Conservation (phyloP, 2,888 invertebrate genomes). For the Polyommatus iphigenia region DNA sequence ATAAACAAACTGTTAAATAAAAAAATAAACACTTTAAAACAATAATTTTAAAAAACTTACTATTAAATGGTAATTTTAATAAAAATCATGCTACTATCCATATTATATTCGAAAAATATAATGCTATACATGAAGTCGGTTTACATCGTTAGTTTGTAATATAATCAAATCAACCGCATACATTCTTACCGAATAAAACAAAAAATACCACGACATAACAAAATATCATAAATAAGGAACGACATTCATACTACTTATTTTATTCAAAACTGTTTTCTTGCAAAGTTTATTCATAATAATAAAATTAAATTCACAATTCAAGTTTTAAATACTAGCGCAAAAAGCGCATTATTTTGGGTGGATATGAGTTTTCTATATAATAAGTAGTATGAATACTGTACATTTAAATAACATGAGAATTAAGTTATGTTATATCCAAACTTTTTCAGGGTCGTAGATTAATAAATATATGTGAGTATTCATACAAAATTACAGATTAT, state of each 20-base stretch:
- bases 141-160: slow-evolving; percentile 50
- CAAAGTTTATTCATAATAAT: not conserved
- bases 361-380: not conserved
- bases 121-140: slow-evolving; percentile 71
- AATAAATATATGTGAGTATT: not conserved
- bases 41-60: too few relatives aligned
- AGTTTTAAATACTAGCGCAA: not conserved
- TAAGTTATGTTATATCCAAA: not conserved
- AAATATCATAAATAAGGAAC: slow-evolving; percentile 23
- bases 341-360: too few relatives aligned
- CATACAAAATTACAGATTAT: not conserved
- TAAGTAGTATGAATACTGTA: not conserved
- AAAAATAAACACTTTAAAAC: too few relatives aligned
- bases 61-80: slow-evolving; percentile 5
- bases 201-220: slow-evolving; percentile 27
- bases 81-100: slow-evolving; percentile 48
- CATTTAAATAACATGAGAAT: not conserved
- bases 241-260: not conserved
- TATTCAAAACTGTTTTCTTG: not conserved
- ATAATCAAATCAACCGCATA: slow-evolving; percentile 32
- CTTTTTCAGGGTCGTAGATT: not conserved
- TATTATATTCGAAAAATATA: slow-evolving; percentile 78
- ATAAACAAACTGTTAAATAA: too few relatives aligned
- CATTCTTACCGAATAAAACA: slow-evolving; percentile 29
- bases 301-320: not conserved